Base-by-base conservation (phyloP, 2,113 vertebrate species). In the Anolis sagrei region DNA sequence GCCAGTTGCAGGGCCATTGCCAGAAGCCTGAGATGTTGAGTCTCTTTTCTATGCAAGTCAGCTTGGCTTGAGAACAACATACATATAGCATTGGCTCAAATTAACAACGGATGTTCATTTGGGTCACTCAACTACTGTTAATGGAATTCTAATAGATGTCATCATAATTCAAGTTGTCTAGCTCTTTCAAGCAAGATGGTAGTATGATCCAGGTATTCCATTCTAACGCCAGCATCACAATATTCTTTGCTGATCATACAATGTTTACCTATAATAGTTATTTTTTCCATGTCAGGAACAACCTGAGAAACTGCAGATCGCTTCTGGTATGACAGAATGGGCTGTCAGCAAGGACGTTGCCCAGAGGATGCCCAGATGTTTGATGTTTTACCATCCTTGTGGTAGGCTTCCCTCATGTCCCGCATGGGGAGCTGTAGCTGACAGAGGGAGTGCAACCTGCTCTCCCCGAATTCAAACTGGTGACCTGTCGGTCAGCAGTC, bases 101-200 rank as follows among this genome's bases (percentile, higher is more conserved):
- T 90, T 90, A 91, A 91, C 93, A 94, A 95, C 93, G 87, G 92
- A 83, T 86, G 79, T 91, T 93, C 91, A 94, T 94, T 87, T 94
- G 88, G 91, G 92, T 94, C 92, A 93, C 86, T 87, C 92, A 91
- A 90, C 90, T 90, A 90, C 90, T 86, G 89, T 90, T 95, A 93
- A 94, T 79, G 91, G 89, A 93, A 93, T 94, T 95, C 90, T 94
- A 93, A 94, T 89, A 92, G 91, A 91, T 88, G 87, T 94, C 92
- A 88, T 93, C 88, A 82, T 91, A 91, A 92, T 61, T 76, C 78
- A 90, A 90, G 79, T 73, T 86, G 84, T 29, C 64, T 68, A 68
- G 27, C 64, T 68, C 23, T 68, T 68, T 68, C 9, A 72, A 36
- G 69, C 32, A 34, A 72, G 69, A 68, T 25, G 23, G 27, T 27